Evolutionary conservation across 2,888 invertebrate genomes (phyloP), one percentile per base, ranked within the genome.

Genomic region (Adineta ricciae): DNA sequence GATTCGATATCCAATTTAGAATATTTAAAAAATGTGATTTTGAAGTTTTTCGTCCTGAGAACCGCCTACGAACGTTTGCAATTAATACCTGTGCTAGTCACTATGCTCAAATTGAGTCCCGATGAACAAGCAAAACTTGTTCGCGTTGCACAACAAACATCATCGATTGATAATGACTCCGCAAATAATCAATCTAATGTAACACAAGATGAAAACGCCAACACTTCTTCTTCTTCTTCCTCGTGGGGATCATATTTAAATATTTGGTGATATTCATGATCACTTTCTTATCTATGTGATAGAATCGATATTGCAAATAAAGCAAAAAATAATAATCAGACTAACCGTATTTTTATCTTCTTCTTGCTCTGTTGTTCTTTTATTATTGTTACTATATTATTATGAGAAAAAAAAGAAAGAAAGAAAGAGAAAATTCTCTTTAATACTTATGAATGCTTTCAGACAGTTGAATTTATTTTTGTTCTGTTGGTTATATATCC

Each of bases 1-100:
- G 87, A 88, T 27, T 89, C 89, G 84, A 94, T 95, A 72, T 94
- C 95, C 89, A 96, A 97, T 91, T 93, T 95, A 84, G 97, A 97
- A 91, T 97, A 97, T 91, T 92, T 97, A 88, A 97, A 97, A 92
- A 97, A 97, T 91, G 94, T 97, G 85, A 93, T 97, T 83, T 92
- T 96, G 86, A 96, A 96, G 96, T 97, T 97, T 91, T 91, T 96
- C 87, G 95, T 95, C 19, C 91, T 96, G 86, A 93, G 93, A 88
- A 94, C 93, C 88, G 94, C 94, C 21, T 96, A 96, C 90, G 97
- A 97, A 91, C 93, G 95, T 87, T 92, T 93, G 87, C 94, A 95
- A 86, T 92, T 98, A 86, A 94, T 98, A 87, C 97, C 97, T 82
- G 97, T 98, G 82, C 92, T 98, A 85, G 95, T 95, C 90, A 97